Base-by-base conservation (phyloP, 2,797 vertebrate genomes). In the Naso thynnoides region DNA sequence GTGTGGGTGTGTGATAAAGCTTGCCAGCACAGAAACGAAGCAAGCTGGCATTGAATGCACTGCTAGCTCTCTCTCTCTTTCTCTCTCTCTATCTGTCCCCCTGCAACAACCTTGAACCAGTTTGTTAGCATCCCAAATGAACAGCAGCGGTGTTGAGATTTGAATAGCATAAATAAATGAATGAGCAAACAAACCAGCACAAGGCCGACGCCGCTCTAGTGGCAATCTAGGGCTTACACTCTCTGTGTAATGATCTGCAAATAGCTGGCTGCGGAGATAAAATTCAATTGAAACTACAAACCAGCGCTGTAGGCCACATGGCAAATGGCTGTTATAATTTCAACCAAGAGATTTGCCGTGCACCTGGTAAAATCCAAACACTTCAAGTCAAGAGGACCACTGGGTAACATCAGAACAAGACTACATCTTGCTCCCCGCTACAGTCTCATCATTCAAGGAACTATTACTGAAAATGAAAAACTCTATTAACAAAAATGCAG, bases 121-220 rank as follows among this genome's bases (percentile, higher is more conserved):
- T 91, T 93, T 91, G 86, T 91, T 88, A 82, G 89, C 85, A 71
- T 89, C 90, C 86, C 89, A 91, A 88, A 92, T 90, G 85, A 89
- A 77, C 86, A 76, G 74, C 76, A 69, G 52, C 45, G 71, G 82
- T 72, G 85, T 73, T 73, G 83, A 88, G 86, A 92, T 93, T 91
- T 91, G 89, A 92, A 89, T 82, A 91, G 84, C 87, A 91, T 89
- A 91, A 94, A 93, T 92, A 91, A 93, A 93, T 89, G 86, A 92
- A 89, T 26, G 71, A 81, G 89, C 88, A 93, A 94, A 94, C 90
- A 93, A 88, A 86, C 75, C 71, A 72, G 73, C 85, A 70, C 84
- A 79, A 82, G 87, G 84, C 86, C 45, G 62, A 78, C 62, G 59
- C 67, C 4, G 63, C 81, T 90, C 77, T 76, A 53, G 83, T 78